phyloP scores from a whole-genome alignment of 2,113 vertebrate genomes.

The Myocastor coypus region DNA sequence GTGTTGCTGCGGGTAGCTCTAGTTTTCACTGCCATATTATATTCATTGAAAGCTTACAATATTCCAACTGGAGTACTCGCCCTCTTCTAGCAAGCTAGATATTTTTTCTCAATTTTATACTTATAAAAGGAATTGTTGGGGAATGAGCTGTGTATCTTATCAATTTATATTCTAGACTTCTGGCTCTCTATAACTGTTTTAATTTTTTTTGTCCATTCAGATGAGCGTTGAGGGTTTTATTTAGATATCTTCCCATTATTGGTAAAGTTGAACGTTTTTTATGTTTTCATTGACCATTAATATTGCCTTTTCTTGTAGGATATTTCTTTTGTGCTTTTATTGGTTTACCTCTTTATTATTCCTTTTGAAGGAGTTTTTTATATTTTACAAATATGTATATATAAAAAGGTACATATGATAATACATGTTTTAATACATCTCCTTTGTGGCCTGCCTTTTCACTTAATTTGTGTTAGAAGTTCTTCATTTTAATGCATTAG shows the following conservation, averaged over 20 bases:
- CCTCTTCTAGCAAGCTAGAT: neutral
- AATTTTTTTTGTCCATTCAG: neutral
- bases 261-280: neutral
- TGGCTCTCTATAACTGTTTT: neutral
- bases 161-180: slow-evolving; percentile 6
- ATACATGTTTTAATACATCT: neutral
- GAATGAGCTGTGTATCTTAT: neutral
- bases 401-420: neutral
- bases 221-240: neutral
- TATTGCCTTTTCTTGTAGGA: neutral
- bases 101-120: slow-evolving; percentile 11
- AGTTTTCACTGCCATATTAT: neutral
- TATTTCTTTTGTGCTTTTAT: neutral
- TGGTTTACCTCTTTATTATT: neutral
- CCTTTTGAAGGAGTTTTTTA: neutral
- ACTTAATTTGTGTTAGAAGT: neutral
- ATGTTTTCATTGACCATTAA: neutral
- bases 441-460: neutral
- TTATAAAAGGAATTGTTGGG: neutral
- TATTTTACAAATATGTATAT: neutral
- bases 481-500: slow-evolving; percentile 47
- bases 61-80: neutral
- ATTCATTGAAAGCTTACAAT: neutral
- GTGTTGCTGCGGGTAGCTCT: neutral
- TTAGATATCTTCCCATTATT: neutral